Evolutionary conservation across 2,888 invertebrate species (phyloP), one percentile per base, ranked within the genome.

Genomic region (Odontocolon sp.): DNA sequence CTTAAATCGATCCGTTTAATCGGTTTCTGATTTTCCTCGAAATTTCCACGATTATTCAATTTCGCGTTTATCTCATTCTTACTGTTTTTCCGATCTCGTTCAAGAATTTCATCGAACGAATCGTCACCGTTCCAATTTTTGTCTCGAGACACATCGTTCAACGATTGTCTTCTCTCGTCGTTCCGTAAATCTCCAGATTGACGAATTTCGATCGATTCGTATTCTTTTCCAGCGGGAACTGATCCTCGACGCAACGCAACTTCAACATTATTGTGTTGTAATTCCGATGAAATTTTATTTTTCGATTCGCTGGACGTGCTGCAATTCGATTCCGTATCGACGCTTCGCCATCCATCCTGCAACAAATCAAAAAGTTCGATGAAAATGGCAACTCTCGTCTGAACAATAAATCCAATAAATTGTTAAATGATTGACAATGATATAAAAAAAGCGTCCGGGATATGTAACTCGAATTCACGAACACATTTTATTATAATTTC

Each of bases 31-130:
- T 70, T 81, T 0, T 85, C 85, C 1, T 78, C 80, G 16, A 76
- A 80, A 45, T 74, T 83, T 11, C 84, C 87, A 4, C 82, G 85
- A 61, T 87, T 88, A 45, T 89, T 88, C 21, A 88, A 52, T 31
- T 86, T 89, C 6, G 88, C 87, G 63, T 88, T 87, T 26, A 88
- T 81, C 57, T 84, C 86, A 52, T 86, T 87, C 64, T 86, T 89
- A 52, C 80, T 85, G 47, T 87, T 87, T 52, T 79, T 82, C 36
- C 79, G 57, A 54, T 78, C 73, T 11, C 70, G 36, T 18, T 81
- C 81, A 16, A 73, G 59, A 31, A 74, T 66, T 3, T 80, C 76
- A 11, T 76, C 69, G 33, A 42, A 57, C 3, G 59, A 73, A 42
- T 63, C 54, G 26, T 8, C 21, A 14, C 18, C 47, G 33, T 18